These are phyloP conservation scores for Cephalopholis sonnerati DNA, from an alignment of 2,113 vertebrate genomes.

Conservation along the genomic window DNA sequence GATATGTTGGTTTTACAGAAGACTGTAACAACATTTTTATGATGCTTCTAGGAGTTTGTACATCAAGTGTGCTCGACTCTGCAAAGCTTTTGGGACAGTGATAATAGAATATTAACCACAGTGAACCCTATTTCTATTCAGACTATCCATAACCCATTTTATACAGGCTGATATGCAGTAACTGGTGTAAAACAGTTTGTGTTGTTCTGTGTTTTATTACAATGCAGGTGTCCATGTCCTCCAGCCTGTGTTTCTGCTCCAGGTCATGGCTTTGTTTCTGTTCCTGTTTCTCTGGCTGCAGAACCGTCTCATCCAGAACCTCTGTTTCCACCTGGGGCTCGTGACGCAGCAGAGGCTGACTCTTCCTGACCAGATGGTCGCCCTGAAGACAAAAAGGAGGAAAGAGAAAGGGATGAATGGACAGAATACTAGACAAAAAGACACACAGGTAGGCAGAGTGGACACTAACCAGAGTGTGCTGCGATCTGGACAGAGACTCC, in stretches of 20 bases:
- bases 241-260: constrained; percentile 80
- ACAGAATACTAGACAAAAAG: background rate
- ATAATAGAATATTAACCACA: background rate
- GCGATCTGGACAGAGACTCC: constrained; percentile 92
- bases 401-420: too few species aligned
- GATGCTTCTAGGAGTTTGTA: background rate
- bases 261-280: constrained; percentile 75
- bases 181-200: background rate
- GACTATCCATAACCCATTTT: background rate
- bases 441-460: background rate
- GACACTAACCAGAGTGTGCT: constrained; percentile 91
- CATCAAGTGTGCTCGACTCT: background rate
- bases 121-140: background rate
- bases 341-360: constrained; percentile 85
- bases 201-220: constrained; percentile 72
- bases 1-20: background rate
- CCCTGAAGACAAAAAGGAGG: constrained; percentile 80
- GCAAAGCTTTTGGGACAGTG: background rate
- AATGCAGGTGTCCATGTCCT: constrained; percentile 90
- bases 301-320: constrained; percentile 85
- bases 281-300: constrained; percentile 78
- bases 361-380: constrained; percentile 89
- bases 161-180: background rate
- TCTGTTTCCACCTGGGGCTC: constrained; percentile 86
- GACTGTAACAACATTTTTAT: too few species aligned